These are phyloP conservation scores for Halichoeres trimaculatus DNA, from an alignment of 2,113 vertebrate species.

Conservation along the genomic window DNA sequence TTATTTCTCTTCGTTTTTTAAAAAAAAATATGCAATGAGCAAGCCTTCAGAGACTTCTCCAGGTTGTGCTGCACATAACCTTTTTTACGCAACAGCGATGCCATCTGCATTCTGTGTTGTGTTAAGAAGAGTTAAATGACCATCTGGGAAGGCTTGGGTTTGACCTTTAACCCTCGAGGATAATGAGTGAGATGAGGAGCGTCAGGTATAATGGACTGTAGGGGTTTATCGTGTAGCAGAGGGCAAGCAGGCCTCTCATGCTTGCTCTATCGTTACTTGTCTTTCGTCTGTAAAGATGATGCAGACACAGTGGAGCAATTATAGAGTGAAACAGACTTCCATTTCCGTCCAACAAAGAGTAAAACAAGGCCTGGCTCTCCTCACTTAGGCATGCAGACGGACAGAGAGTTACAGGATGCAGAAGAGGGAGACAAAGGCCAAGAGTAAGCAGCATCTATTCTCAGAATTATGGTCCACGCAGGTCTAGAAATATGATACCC, in stretches of 20 bases:
- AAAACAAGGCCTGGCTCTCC: constrained; percentile 57
- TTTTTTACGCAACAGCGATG: constrained; percentile 81
- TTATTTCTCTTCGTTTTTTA: constrained; percentile 57
- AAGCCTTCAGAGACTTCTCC: constrained; percentile 57
- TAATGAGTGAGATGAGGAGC: constrained; percentile 84
- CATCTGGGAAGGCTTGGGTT: constrained; percentile 72
- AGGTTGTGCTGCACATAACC: constrained; percentile 64
- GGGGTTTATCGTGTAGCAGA: constrained; percentile 71
- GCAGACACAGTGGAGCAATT: constrained; percentile 77
- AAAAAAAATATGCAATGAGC: constrained; percentile 70
- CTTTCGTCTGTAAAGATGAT: constrained; percentile 64
- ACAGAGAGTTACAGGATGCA: constrained; percentile 52
- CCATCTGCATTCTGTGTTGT: constrained; percentile 82
- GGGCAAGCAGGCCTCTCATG: constrained; percentile 53
- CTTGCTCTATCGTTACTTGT: constrained; percentile 29
- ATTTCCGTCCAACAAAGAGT: constrained; percentile 49
- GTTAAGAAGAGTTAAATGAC: constrained; percentile 85
- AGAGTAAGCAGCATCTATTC: constrained; percentile 45
- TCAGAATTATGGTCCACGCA: constrained; percentile 55
- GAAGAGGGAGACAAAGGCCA: constrained; percentile 66
- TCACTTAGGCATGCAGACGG: constrained; percentile 58
- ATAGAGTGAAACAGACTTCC: constrained; percentile 57
- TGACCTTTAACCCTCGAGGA: constrained; percentile 77
- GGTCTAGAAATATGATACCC: constrained; percentile 53
- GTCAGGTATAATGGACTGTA: constrained; percentile 78